Percentiles rank a stretch among this genome's conserved stretches.
Evolutionary conservation across 1,140 invertebrate species (phyloP).

Genomic region (Lasioglossum albipes): DNA sequence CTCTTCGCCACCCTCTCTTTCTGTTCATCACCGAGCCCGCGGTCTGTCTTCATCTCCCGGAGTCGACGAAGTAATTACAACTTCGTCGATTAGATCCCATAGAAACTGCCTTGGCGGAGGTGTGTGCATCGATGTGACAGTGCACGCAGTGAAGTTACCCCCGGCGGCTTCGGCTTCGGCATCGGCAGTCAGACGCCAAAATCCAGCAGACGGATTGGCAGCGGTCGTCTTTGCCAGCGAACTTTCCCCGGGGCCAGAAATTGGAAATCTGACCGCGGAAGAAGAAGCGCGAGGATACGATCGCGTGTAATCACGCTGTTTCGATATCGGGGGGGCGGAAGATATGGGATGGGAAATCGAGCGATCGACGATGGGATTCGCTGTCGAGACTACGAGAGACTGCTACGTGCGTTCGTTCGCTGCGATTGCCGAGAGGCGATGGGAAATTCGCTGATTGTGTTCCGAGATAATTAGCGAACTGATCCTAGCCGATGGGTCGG

Average conservation of each 20-base stretch:
- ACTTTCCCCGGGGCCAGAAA: not conserved
- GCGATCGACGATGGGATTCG: not conserved
- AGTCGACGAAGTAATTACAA: conserved; percentile 71
- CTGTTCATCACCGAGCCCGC: conserved; percentile 31
- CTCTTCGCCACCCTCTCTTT: not conserved
- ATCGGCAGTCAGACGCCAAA: conserved; percentile 54
- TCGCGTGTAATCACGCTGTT: not conserved
- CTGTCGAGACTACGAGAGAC: not conserved
- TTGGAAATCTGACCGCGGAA: conserved; percentile 28
- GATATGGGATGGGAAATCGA: not conserved
- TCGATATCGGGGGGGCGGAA: not conserved
- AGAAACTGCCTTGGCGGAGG: conserved; percentile 41
- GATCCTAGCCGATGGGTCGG: no score
- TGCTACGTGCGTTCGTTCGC: no score
- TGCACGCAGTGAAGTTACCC: conserved; percentile 22
- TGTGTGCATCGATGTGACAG: conserved; percentile 42
- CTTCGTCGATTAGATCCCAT: conserved; percentile 70
- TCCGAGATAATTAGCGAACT: no score
- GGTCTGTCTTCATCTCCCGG: conserved; percentile 19
- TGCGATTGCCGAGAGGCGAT: no score
- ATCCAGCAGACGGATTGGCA: conserved; percentile 54
- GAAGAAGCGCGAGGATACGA: not conserved
- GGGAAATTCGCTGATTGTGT: no score
- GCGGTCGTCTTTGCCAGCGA: conserved; percentile 18
- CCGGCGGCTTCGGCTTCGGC: conserved; percentile 6